Evolutionary conservation across 2,888 invertebrate species (phyloP), one percentile per base, ranked within the genome.

Genomic region (Apodemia mormo): DNA sequence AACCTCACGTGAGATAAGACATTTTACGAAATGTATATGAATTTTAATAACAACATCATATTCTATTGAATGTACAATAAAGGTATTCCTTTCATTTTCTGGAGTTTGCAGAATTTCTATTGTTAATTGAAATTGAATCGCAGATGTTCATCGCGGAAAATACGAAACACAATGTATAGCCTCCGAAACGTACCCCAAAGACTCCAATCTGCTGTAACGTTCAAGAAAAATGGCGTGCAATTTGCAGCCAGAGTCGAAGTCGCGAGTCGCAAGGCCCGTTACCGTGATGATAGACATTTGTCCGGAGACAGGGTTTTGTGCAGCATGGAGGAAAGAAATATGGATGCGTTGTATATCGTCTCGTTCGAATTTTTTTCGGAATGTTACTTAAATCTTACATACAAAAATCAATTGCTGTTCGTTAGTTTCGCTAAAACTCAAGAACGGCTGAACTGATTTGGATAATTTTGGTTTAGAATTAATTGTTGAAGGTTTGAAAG

Each of bases 171-270:
- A 49, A 49, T 49, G 14, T 14, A 49, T 10, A 45, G 45, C 45
- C 14, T 49, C 49, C 49, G 6, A 61, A 61, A 33, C 14, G 14
- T 12, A 33, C 33, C 61, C 61, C 14, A 12, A 61, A 14, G 10
- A 61, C 61, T 61, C 61, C 61, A 61, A 61, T 61, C 61, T 33
- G 61, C 49, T 49, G 61, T 61, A 33, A 61, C 61, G 61, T 49
- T 49, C 30, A 61, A 12, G 61, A 61, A 5, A 61, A 61, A 61
- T 61, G 30, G 33, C 30, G 12, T 33, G 14, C 33, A 29, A 61
- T 61, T 61, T 61, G 61, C 30, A 61, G 33, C 14, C 33, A 33
- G 58, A 58, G 29, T 61, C 30, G 61, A 61, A 61, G 61, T 61
- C 61, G 61, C 61, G 33, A 61, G 61, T 61, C 61, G 33, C 30